Conservation (phyloP, 2,113 vertebrate species). For the Nibea albiflora region DNA sequence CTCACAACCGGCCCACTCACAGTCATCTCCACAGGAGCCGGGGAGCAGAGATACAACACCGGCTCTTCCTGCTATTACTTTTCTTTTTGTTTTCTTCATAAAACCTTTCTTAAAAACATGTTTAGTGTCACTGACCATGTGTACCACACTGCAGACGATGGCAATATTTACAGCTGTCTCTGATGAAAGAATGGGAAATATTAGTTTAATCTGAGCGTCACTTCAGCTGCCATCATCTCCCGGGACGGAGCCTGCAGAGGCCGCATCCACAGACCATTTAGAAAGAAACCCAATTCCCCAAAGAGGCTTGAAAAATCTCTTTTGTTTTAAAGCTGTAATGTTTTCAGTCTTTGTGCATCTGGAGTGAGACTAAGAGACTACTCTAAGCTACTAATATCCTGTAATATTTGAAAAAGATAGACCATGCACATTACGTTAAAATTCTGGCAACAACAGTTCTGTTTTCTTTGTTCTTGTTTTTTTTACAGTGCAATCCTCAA, state of each 20-base stretch:
- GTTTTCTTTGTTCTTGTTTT: too few species aligned
- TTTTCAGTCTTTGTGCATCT: too few species aligned
- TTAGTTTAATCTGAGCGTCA: background rate
- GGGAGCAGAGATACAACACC: background rate
- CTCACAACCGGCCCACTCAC: background rate
- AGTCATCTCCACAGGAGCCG: background rate
- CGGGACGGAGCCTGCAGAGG: background rate
- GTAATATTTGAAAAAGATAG: too few species aligned
- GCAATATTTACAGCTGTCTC: background rate
- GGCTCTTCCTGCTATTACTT: background rate
- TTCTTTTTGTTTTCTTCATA: background rate
- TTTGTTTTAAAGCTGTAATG: too few species aligned
- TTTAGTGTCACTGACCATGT: background rate
- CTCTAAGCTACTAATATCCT: too few species aligned
- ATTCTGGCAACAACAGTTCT: too few species aligned
- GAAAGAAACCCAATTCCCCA: too few species aligned
- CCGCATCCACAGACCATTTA: background rate
- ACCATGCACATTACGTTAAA: too few species aligned
- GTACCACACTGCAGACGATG: background rate
- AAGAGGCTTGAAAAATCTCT: too few species aligned
- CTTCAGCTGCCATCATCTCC: background rate
- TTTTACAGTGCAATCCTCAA: background rate
- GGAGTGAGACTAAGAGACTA: too few species aligned
- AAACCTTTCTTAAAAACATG: background rate
- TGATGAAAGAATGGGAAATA: background rate